Conservation (phyloP, 2,888 invertebrate species). For the Harpalus rubripes region DNA sequence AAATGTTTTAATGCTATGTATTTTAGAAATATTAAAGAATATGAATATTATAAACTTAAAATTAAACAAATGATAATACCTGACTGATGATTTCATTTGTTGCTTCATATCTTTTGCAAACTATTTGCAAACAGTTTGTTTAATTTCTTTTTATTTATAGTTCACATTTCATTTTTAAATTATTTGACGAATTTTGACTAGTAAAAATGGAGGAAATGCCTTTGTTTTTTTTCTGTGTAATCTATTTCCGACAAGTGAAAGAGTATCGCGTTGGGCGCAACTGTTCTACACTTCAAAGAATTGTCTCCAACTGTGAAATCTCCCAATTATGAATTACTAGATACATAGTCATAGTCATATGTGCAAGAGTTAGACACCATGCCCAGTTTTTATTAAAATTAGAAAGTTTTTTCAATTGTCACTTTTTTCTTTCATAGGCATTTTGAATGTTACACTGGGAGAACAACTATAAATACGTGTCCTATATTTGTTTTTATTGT, state of each 20-base stretch:
- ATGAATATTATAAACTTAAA: too few species aligned
- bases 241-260: constrained; percentile 46
- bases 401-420: constrained; percentile 43
- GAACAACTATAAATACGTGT: constrained; percentile 11
- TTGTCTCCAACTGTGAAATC: constrained; percentile 64
- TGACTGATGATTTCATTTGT: too few species aligned
- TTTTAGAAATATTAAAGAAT: too few species aligned
- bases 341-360: constrained; percentile 34
- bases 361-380: constrained; percentile 25
- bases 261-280: constrained; percentile 59
- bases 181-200: too few species aligned
- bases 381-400: constrained; percentile 43
- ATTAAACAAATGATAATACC: too few species aligned
- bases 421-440: constrained; percentile 8
- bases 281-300: constrained; percentile 54
- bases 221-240: neutral
- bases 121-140: too few species aligned
- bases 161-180: too few species aligned
- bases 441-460: constrained; percentile 32
- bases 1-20: too few species aligned
- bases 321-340: constrained; percentile 63
- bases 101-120: too few species aligned
- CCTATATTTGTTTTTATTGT: constrained; percentile 21
- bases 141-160: too few species aligned
- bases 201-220: neutral